phyloP scores from a whole-genome alignment of 2,113 vertebrate genomes.

The Mirza zaza region DNA sequence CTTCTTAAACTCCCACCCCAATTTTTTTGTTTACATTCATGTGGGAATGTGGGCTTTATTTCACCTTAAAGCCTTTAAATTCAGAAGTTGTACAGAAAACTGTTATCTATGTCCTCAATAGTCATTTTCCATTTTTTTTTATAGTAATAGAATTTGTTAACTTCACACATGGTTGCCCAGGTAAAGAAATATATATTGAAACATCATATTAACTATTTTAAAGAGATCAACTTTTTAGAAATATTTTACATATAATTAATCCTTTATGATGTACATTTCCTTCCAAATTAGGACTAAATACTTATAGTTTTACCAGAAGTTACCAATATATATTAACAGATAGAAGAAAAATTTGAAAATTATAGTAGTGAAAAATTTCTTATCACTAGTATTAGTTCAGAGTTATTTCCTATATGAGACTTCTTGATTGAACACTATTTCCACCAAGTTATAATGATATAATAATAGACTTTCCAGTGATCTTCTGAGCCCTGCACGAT shows the following conservation, averaged over 20 bases:
- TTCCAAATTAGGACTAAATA: not conserved
- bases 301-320: not conserved
- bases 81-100: not conserved
- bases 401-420: not conserved
- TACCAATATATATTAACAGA: not conserved
- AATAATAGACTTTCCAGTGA: not conserved
- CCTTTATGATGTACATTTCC: not conserved
- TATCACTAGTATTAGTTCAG: not conserved
- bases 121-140: not conserved
- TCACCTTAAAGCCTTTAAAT: not conserved
- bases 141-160: not conserved
- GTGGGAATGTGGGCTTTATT: not conserved
- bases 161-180: not conserved
- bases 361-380: not conserved
- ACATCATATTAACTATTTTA: conserved; percentile 40
- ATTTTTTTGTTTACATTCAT: not conserved
- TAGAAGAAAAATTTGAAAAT: not conserved
- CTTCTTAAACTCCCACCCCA: not conserved
- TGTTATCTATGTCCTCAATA: not conserved
- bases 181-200: conserved; percentile 46
- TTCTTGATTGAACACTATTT: not conserved
- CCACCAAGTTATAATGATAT: not conserved
- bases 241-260: not conserved
- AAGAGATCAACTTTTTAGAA: not conserved
- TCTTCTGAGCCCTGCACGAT: not conserved